Evolutionary conservation across 2,797 vertebrate genomes (phyloP), one percentile per base, ranked within the genome.

Genomic region (Phoebastria nigripes): DNA sequence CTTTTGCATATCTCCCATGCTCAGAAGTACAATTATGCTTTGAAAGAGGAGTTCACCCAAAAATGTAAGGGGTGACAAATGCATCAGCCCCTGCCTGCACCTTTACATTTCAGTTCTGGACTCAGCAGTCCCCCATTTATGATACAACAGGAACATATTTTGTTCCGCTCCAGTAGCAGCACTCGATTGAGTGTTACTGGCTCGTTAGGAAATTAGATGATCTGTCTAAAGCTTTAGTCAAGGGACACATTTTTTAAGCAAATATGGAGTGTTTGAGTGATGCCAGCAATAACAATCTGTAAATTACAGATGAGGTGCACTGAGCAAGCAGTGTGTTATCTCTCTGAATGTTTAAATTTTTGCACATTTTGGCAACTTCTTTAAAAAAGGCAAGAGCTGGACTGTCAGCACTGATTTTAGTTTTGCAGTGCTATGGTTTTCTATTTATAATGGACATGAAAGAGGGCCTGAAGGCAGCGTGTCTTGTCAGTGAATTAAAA

Each of bases 251-350:
- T 85, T 96, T 87, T 76, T 49, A 89, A 82, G 55, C 82, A 82
- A 82, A 29, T 54, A n/a, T 55, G 22, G 77, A 54, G n/a, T 25
- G 63, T 91, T 71, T 3, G 6, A 91, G 61, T 61, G 66, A 82
- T 73, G 71, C 35, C 81, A 82, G 5, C 71, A 95, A 73, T 79
- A 89, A 65, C 70, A 82, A 55, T 66, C 93, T 93, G 65, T 82
- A 95, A 84, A 77, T 84, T 95, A 77, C 73, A 93, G 77, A 90
- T 80, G 93, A 96, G 78, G 71, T 93, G 49, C 72, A 82, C 44
- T 82, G 86, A 93, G 65, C 35, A 89, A 94, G 82, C 44, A 73
- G 46, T n/a, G 74, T 79, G 59, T 91, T 94, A 93, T 95, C 89
- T 93, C 74, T 94, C 87, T 29, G 49, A 90, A 89, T 92, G 52